Conservation (phyloP, 2,113 vertebrate species). For the Neomonachus schauinslandi region DNA sequence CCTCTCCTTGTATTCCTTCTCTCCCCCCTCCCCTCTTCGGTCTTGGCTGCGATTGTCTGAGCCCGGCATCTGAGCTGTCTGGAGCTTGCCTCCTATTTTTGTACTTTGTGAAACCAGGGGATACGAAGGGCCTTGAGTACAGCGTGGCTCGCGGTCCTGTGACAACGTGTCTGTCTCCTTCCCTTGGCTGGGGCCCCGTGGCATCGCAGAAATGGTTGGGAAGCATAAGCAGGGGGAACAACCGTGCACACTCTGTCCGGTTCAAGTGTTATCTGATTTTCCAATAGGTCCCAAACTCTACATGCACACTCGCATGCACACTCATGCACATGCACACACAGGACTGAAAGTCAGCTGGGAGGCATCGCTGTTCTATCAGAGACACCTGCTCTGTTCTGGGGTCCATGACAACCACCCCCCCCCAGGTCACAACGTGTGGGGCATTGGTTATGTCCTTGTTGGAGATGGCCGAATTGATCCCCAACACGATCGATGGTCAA, state of each 20-base stretch:
- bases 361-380: rapidly evolving
- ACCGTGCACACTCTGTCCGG: not conserved
- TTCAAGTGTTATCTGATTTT: not conserved
- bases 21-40: not conserved
- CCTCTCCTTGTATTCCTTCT: not conserved
- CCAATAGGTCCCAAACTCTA: not conserved
- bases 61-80: constrained; percentile 54
- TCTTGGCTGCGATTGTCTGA: constrained; percentile 17
- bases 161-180: not conserved
- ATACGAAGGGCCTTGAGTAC: not conserved
- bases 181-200: not conserved
- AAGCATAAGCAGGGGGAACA: not conserved
- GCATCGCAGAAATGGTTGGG: not conserved
- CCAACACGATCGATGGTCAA: rapidly evolving
- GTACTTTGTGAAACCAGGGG: constrained; percentile 38
- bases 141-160: not conserved
- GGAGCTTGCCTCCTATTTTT: constrained; percentile 61
- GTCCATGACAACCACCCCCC: not conserved
- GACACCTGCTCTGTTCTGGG: rapidly evolving
- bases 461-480: rapidly evolving
- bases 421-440: too few species aligned
- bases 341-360: rapidly evolving
- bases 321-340: too few species aligned
- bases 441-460: rapidly evolving
- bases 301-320: too few species aligned